Base-by-base conservation (phyloP, 2,797 vertebrate genomes). In the Enteromius unitaeniatus region DNA sequence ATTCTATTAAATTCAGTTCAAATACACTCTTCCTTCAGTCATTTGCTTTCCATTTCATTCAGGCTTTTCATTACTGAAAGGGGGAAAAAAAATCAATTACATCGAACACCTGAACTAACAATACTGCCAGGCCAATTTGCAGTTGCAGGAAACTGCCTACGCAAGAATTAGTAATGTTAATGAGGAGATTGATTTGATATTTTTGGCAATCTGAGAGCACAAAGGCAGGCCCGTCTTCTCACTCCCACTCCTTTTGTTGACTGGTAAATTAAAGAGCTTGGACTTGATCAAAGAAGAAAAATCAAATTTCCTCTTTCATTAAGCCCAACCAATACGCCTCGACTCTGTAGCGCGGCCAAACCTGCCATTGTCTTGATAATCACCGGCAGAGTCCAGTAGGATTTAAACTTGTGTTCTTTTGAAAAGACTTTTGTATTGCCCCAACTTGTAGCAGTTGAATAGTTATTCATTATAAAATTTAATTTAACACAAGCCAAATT, bases 81-180 rank as follows among this genome's bases (percentile, higher is more conserved):
- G 58, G 49, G 31, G 23, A 55, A 73, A 79, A 89, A 91, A 92
- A 94, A 94, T 94, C 92, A 94, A 95, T 95, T 94, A 93, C 88
- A 89, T 88, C 86, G 89, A 95, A 94, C 94, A 95, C 93, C 94
- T 95, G 94, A 95, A 93, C 94, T 94, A 94, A 95, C 93, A 93
- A 92, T 93, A 93, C 93, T 90, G 93, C 93, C 90, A 90, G 91
- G 93, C 92, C 92, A 93, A 93, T 94, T 93, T 93, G 92, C 90
- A 87, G 90, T 70, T 82, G 90, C 91, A 90, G 92, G 93, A 93
- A 94, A 92, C 89, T 89, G 90, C 90, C 85, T 88, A 92, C 91
- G 93, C 93, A 94, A 92, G 93, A 94, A 95, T 94, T 93, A 94
- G 92, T 92, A 92, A 93, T 90, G 93, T 93, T 95, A 94, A 94